Conservation (phyloP, 23 tunicate species). For the Clavelina lepadiformis region DNA sequence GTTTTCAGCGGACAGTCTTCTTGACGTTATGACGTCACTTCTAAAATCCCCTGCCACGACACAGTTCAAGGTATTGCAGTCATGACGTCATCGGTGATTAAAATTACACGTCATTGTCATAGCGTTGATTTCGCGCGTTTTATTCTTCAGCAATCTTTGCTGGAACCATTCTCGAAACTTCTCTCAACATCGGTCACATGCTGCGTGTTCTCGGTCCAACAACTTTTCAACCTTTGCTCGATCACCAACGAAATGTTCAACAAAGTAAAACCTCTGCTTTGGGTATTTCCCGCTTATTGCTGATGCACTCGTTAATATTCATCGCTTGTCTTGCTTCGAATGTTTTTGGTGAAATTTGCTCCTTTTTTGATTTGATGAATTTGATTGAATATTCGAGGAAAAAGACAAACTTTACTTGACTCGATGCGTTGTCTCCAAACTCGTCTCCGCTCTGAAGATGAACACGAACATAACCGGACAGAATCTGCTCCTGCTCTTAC, state of each 20-base stretch:
- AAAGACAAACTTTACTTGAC: conserved; percentile 42
- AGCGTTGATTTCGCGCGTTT: background rate
- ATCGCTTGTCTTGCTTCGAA: background rate
- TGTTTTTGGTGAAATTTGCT: background rate
- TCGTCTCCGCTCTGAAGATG: conserved; percentile 30
- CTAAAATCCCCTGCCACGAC: conserved; percentile 4
- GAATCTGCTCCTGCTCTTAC: conserved; percentile 29
- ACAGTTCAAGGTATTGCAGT: too few relatives aligned
- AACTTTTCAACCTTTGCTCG: conserved; percentile 43
- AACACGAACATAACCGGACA: conserved; percentile 4
- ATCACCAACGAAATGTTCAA: conserved; percentile 21
- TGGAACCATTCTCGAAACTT: conserved; percentile 69
- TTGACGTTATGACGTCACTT: conserved; percentile 29
- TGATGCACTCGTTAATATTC: background rate
- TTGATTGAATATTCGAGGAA: conserved; percentile 23
- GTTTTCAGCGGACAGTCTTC: too few relatives aligned
- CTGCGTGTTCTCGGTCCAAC: conserved; percentile 32
- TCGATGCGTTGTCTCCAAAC: conserved; percentile 20
- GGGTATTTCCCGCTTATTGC: background rate
- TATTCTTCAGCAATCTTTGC: conserved; percentile 45
- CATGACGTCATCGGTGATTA: conserved; percentile 2
- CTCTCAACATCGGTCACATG: conserved; percentile 17
- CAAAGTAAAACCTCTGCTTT: conserved; percentile 34
- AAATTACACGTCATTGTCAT: background rate
- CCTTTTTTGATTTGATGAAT: background rate